Evolutionary conservation across 2,797 vertebrate genomes (phyloP), one percentile per base, ranked within the genome.

Genomic region (Caiman crocodilus): DNA sequence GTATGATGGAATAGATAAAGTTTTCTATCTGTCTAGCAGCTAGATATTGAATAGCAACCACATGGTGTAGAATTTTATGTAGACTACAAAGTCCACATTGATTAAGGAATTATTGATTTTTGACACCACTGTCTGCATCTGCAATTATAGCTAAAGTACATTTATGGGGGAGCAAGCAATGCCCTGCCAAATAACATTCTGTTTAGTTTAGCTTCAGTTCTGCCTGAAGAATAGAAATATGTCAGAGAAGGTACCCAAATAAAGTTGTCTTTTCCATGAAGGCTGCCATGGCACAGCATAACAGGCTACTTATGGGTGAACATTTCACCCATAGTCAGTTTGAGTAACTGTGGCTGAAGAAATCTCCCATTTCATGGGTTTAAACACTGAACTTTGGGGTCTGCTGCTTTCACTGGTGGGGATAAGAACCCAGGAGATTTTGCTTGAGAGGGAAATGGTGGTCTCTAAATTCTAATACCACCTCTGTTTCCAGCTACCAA

Each of bases 221-320:
- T 90, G 73, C 83, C 61, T 78, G 64, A 90, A 79, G 64, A 88
- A 71, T 76, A 91, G 65, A 84, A 93, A 63, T 81, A 78, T 55
- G 32, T 28, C 64, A 35, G 88, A 74, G 67, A 92, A 79, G 67
- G 75, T 73, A 67, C 23, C 20, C 25, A 58, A 95, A 88, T 92
- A 83, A 86, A 90, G 61, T 26, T 88, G 50, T 78, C 30, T 18
- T 64, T 69, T 78, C 28, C 76, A 10, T 59, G 58, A 95, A 79
- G 25, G 13, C 13, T 80, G 23, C 55, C 42, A 50, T 50, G 90
- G 6, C 23, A 89, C 59, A 84, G 64, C 74, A 85, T 26, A 83
- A 67, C 15, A 14, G 18, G 3, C 87, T 88, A 14, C 42, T 83
- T 83, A 30, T 50, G 73, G 25, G n/a, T n/a, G 12, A 73, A 73